A percentile compares a stretch with the other conserved stretches of the same genome.
Conservation (phyloP, 2,888 invertebrate species). For the Pharmacophagus antenor region DNA sequence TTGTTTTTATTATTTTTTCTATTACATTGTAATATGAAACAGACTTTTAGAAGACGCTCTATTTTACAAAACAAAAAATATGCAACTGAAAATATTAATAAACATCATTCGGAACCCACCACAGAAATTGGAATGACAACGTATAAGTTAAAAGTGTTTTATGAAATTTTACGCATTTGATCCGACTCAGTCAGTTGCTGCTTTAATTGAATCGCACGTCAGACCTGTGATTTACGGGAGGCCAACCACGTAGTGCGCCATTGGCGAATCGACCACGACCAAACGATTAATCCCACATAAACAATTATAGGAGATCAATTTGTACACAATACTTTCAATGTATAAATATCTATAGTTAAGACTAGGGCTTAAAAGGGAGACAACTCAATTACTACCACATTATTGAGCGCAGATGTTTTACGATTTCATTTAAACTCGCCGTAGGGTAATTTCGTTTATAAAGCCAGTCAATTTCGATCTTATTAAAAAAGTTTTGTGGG, state of each 20-base stretch:
- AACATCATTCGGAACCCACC: slow-evolving; percentile 39
- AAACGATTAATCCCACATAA: slow-evolving; percentile 67
- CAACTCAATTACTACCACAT: slow-evolving; percentile 40
- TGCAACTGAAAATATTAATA: slow-evolving; percentile 31
- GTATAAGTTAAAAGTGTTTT: slow-evolving; percentile 34
- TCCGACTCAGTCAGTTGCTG: slow-evolving; percentile 55
- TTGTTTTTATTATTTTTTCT: too few species aligned
- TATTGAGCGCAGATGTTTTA: slow-evolving; percentile 48
- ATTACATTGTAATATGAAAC: too few species aligned
- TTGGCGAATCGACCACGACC: slow-evolving; percentile 47
- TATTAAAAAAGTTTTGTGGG: slow-evolving; percentile 45
- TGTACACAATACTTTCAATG: slow-evolving; percentile 63
- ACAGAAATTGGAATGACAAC: slow-evolving; percentile 36
- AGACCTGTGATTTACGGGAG: slow-evolving; percentile 62
- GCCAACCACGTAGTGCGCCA: slow-evolving; percentile 35
- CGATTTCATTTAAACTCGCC: slow-evolving; percentile 62
- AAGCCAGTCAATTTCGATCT: slow-evolving; percentile 44
- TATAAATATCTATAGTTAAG: slow-evolving; percentile 42
- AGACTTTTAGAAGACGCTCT: too few species aligned
- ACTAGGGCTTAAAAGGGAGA: slow-evolving; percentile 31
- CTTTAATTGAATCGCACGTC: slow-evolving; percentile 72
- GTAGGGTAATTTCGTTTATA: slow-evolving; percentile 42
- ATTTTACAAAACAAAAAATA: slow-evolving; percentile 18
- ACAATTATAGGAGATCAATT: slow-evolving; percentile 60
- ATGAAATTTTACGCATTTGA: slow-evolving; percentile 46